phyloP scores from a whole-genome alignment of 2,888 invertebrate genomes.

The Andrena camellia region DNA sequence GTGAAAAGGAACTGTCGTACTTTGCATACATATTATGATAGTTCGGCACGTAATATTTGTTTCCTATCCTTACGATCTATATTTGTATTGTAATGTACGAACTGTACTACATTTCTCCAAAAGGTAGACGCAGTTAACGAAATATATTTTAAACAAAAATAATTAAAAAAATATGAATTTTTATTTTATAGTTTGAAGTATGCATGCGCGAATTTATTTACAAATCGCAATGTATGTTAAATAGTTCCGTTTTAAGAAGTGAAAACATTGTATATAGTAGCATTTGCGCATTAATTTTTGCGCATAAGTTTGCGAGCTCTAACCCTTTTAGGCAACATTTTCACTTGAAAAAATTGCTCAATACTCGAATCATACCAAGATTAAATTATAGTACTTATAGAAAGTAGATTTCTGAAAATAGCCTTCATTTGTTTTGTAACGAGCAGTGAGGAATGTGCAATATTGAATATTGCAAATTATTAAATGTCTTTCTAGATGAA shows the following conservation, averaged over 20 bases:
- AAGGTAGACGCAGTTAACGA: not conserved
- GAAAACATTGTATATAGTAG: not conserved
- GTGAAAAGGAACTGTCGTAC: conserved; percentile 59
- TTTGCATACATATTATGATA: conserved; percentile 28
- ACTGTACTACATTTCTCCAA: conserved; percentile 1
- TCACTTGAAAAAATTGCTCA: not conserved
- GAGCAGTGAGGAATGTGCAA: conserved; percentile 61
- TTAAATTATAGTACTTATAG: not conserved
- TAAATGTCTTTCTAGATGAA: conserved; percentile 32
- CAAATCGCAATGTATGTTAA: conserved; percentile 27
- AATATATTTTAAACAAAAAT: conserved; percentile 2
- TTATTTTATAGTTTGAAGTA: not conserved
- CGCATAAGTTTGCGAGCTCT: conserved; percentile 6
- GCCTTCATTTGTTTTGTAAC: conserved; percentile 15
- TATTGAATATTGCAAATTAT: conserved; percentile 39
- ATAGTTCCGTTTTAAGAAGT: conserved; percentile 6
- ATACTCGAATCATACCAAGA: conserved; percentile 4
- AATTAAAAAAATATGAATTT: conserved; percentile 8
- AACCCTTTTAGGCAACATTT: conserved; percentile 10
- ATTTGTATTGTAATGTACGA: not conserved
- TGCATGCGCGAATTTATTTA: not conserved
- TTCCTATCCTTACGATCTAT: conserved; percentile 26
- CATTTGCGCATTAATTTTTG: conserved; percentile 27
- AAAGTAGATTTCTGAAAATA: conserved; percentile 13
- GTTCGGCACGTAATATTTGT: conserved; percentile 13